phyloP scores from a whole-genome alignment of 2,113 vertebrate species.

The Capreolus pygargus region DNA sequence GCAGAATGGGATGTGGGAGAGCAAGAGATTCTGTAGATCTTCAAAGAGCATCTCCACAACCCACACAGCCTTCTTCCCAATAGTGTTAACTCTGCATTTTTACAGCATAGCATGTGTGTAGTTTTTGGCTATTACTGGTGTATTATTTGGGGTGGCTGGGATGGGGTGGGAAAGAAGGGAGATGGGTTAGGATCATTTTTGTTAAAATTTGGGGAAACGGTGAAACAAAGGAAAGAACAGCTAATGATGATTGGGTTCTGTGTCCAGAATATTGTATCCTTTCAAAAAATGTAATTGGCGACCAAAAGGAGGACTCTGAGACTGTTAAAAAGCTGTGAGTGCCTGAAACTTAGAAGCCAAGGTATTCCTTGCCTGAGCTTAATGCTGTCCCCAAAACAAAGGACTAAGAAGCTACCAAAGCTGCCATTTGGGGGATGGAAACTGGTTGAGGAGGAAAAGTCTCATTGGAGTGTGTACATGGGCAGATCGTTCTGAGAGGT shows the following conservation, averaged over 20 bases:
- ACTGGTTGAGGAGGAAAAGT: too few species aligned
- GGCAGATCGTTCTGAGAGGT: too few species aligned
- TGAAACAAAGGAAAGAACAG: slow-evolving; percentile 37
- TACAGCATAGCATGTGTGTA: slow-evolving; percentile 70
- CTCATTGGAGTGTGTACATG: too few species aligned
- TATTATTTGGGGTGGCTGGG: slow-evolving; percentile 66
- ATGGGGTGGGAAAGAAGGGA: slow-evolving; percentile 20
- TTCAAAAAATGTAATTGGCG: slow-evolving; percentile 23
- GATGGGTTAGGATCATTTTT: neutral
- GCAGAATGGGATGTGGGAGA: neutral
- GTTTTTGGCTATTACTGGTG: slow-evolving; percentile 79
- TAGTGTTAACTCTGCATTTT: neutral
- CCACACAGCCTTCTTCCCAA: neutral
- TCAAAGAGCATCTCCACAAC: neutral
- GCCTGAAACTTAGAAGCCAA: slow-evolving; percentile 37
- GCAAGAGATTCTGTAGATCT: neutral
- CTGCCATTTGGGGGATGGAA: too few species aligned
- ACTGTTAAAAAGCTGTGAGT: slow-evolving; percentile 69
- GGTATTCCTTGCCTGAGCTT: neutral
- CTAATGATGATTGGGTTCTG: slow-evolving; percentile 49
- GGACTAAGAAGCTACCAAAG: slow-evolving; percentile 48
- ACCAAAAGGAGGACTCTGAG: slow-evolving; percentile 42
- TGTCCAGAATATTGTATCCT: slow-evolving; percentile 54
- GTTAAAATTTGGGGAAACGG: neutral
- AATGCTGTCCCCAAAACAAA: neutral